Evolutionary conservation across 2,797 vertebrate species (phyloP).

Genomic region (Orestias chungarensis): DNA sequence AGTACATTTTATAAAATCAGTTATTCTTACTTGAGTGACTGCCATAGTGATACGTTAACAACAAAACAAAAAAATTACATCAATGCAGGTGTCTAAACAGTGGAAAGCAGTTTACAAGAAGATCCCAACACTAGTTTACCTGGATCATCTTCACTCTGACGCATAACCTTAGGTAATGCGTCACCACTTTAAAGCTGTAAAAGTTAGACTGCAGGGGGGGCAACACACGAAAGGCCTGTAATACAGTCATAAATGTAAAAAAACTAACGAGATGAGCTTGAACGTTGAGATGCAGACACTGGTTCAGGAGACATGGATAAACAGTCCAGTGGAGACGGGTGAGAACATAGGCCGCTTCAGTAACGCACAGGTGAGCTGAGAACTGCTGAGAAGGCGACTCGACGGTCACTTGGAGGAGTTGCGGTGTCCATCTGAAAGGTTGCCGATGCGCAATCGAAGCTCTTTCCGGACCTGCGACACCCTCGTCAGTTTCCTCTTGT

Average conservation of each 20-base stretch:
- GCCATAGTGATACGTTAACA: conserved; percentile 25
- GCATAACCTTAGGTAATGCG: conserved; percentile 80
- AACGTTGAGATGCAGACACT: conserved; percentile 8
- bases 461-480: conserved; percentile 97
- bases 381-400: conserved; percentile 2
- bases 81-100: conserved; percentile 19
- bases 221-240: conserved; percentile 22
- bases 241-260: conserved; percentile 15
- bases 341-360: conserved; percentile 46
- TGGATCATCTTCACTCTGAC: conserved; percentile 59
- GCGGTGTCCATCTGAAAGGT: conserved; percentile 90
- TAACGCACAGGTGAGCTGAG: conserved; percentile 26
- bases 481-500: conserved; percentile 93
- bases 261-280: conserved; percentile 21
- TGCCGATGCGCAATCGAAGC: conserved; percentile 91
- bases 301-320: conserved; percentile 40
- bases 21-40: conserved; percentile 17
- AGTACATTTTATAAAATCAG: conserved; percentile 42
- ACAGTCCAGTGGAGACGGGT: conserved; percentile 31
- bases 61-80: conserved; percentile 32
- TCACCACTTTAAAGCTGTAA: conserved; percentile 72
- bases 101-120: conserved; percentile 26
- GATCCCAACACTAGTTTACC: conserved; percentile 56
- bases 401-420: conserved; percentile 83
- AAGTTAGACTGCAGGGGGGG: conserved; percentile 32